Base-by-base conservation (phyloP, 1,140 invertebrate genomes). In the Rhagoletis zephyria region DNA sequence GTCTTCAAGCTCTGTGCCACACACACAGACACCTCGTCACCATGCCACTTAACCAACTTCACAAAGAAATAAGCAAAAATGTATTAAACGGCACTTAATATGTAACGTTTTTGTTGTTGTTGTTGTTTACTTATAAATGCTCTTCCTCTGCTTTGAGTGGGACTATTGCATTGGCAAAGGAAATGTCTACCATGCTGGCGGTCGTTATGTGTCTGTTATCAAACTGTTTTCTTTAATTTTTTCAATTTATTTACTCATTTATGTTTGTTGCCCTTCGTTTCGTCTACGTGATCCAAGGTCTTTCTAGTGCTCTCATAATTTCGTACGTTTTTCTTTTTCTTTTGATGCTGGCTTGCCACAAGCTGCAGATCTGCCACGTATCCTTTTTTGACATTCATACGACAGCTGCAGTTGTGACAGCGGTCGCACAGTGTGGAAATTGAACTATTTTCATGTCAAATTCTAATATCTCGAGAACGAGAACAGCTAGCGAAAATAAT, bases 331-430 rank as follows among this genome's bases (percentile, higher is more conserved):
- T 77, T 77, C 16, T 77, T 56, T 77, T 19, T 9, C 30, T 81
- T 81, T 56, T 19, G 45, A 19, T 2, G 48, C 16, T 56, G n/a
- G 48, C n/a, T 77, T 77, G 74, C 74, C 45, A 77, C 74, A 81
- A 81, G 74, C 19, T 45, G 45, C 74, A 81, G 16, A 48, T 81
- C 48, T 81, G 51, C 74, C 74, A 81, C 74, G 45, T 81, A 81
- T 81, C 74, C 48, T 51, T 81, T 56, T 81, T 30, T 81, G 74
- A 81, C 74, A 81, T 81, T 81, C 56, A 81, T 81, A 81, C 56
- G 74, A 81, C 48, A 81, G 48, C 74, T 10, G 74, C 48, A 51
- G 48, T 42, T 16, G 30, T 30, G 30, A 19, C 74, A 81, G 51
- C 16, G 56, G n/a, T 45, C 10, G 51, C 14, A 40, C 40, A 74